These are phyloP conservation scores for Heliconius himera DNA, from an alignment of 1,140 invertebrate species.

Conservation along the genomic window DNA sequence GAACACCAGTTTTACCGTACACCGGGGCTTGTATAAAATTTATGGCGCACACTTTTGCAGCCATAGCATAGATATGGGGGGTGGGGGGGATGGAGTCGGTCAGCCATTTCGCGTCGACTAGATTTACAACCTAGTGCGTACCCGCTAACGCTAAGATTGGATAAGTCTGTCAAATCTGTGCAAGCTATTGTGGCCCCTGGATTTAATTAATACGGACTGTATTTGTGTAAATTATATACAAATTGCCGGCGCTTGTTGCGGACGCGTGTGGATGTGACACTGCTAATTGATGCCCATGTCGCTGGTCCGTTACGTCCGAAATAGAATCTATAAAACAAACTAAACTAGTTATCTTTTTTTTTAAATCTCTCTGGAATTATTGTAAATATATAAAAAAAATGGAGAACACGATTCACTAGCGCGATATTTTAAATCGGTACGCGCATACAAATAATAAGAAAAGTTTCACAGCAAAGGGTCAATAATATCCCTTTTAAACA, in stretches of 20 bases:
- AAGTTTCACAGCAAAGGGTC: slow-evolving; percentile 29
- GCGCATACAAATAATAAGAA: slow-evolving; percentile 29
- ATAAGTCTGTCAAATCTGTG: slow-evolving; percentile 54
- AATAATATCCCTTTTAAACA: slow-evolving; percentile 51
- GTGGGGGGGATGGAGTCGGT: slow-evolving; percentile 61
- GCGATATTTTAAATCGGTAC: background rate
- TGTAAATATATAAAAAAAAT: background rate
- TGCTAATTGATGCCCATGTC: slow-evolving; percentile 41
- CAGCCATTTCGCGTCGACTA: slow-evolving; percentile 80
- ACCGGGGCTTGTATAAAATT: slow-evolving; percentile 77
- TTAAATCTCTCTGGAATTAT: background rate
- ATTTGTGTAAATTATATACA: slow-evolving; percentile 49
- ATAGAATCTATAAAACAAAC: slow-evolving; percentile 25
- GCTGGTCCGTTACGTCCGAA: slow-evolving; percentile 25
- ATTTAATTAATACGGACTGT: slow-evolving; percentile 48
- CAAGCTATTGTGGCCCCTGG: slow-evolving; percentile 48
- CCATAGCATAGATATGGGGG: slow-evolving; percentile 66
- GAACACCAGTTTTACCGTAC: slow-evolving; percentile 72
- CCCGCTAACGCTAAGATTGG: slow-evolving; percentile 70
- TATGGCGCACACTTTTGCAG: slow-evolving; percentile 81
- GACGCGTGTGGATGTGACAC: slow-evolving; percentile 39
- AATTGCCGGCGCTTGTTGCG: slow-evolving; percentile 29
- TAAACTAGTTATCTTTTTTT: slow-evolving; percentile 9
- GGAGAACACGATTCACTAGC: background rate
- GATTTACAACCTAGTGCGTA: slow-evolving; percentile 80